Conservation (phyloP, 2,113 vertebrate species). For the Microcebus ravelobensis region DNA sequence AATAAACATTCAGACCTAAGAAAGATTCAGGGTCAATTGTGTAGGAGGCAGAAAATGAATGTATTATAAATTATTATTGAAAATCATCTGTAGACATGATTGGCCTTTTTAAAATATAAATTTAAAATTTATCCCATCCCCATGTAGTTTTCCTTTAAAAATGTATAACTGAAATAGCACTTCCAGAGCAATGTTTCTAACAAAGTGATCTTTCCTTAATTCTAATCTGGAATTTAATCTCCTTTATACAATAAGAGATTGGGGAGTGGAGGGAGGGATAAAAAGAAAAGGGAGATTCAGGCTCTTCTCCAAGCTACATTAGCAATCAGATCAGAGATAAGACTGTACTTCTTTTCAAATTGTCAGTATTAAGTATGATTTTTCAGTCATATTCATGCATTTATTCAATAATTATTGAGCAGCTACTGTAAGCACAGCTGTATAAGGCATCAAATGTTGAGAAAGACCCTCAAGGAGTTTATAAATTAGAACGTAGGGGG, state of each 20-base stretch:
- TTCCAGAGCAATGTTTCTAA: constrained; percentile 45
- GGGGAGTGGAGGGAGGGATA: not conserved
- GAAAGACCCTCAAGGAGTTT: constrained; percentile 15
- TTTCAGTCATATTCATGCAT: constrained; percentile 1
- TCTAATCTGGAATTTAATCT: constrained; percentile 19
- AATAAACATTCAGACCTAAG: constrained; percentile 27
- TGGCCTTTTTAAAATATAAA: constrained; percentile 36
- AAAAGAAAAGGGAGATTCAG: constrained; percentile 13
- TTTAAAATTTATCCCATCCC: not conserved
- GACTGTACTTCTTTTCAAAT: not conserved
- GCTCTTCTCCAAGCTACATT: not conserved
- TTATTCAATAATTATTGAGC: constrained; percentile 50
- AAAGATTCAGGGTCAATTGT: not conserved
- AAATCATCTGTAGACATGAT: not conserved
- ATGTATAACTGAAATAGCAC: not conserved
- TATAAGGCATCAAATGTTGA: not conserved
- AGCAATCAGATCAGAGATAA: constrained; percentile 23
- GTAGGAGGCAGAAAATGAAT: not conserved
- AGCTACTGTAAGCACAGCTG: not conserved
- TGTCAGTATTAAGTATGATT: not conserved
- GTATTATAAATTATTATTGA: constrained; percentile 14
- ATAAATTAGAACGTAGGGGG: not conserved
- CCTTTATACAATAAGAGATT: not conserved
- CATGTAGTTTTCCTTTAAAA: constrained; percentile 40
- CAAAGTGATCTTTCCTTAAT: constrained; percentile 43